Percentiles rank a stretch among this genome's conserved stretches.
Evolutionary conservation across 2,888 invertebrate species (phyloP).

Genomic region (Drosophila borborema): DNA sequence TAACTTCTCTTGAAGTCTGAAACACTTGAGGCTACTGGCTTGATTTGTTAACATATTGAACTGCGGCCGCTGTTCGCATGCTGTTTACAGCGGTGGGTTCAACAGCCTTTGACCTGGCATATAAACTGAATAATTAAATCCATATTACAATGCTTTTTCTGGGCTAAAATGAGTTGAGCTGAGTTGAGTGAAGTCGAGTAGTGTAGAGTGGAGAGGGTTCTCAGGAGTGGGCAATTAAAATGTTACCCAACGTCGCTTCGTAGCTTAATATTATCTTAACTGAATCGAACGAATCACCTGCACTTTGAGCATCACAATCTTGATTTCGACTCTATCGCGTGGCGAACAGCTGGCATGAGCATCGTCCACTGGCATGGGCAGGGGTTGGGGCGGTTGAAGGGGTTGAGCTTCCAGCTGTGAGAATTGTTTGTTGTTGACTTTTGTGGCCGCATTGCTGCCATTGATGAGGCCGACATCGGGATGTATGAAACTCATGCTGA

Average conservation of each 20-base stretch:
- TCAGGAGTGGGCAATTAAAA: slow-evolving; percentile 14
- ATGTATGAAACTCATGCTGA: slow-evolving; percentile 72
- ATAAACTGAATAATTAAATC: slow-evolving; percentile 20
- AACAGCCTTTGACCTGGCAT: slow-evolving; percentile 18
- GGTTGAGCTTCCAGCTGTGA: slow-evolving; percentile 10
- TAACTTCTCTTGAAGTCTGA: not conserved
- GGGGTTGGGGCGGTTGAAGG: not conserved
- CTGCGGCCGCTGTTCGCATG: not conserved
- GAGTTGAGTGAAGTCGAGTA: not conserved
- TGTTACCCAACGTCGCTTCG: slow-evolving; percentile 9
- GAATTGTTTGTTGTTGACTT: slow-evolving; percentile 14
- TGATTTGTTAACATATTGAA: not conserved
- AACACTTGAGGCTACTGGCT: too few relatives aligned
- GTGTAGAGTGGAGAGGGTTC: slow-evolving; percentile 7
- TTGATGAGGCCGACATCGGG: slow-evolving; percentile 60
- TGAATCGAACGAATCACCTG: slow-evolving; percentile 60
- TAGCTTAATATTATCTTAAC: slow-evolving; percentile 13
- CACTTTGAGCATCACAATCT: slow-evolving; percentile 72
- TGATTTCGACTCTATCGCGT: slow-evolving; percentile 64
- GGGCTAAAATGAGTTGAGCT: slow-evolving; percentile 1
- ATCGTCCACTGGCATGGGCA: not conserved
- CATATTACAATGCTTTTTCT: not conserved
- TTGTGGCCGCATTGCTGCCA: slow-evolving; percentile 2
- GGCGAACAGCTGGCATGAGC: slow-evolving; percentile 27
- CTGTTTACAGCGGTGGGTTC: slow-evolving; percentile 9